These are phyloP conservation scores for Leptinotarsa texana DNA, from an alignment of 1,140 invertebrate species.

Conservation along the genomic window DNA sequence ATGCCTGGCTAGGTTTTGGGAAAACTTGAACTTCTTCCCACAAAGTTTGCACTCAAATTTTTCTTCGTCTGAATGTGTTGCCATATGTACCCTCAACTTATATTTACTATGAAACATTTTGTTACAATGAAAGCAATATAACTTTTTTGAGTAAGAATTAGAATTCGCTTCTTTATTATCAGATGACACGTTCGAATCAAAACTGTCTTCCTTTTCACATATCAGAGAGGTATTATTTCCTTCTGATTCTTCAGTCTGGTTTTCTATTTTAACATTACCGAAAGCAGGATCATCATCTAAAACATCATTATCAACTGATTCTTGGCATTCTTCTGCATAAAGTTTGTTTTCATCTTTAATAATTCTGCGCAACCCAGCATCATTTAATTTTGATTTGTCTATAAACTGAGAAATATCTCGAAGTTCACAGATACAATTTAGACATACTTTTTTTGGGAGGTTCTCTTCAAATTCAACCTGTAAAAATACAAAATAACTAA, in stretches of 20 bases:
- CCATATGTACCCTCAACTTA: constrained; percentile 32
- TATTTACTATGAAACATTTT: constrained; percentile 36
- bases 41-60: constrained; percentile 8
- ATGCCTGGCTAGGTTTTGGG: constrained; percentile 11
- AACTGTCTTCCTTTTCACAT: constrained; percentile 25
- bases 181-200: neutral
- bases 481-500: constrained; percentile 4
- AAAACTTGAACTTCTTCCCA: constrained; percentile 19
- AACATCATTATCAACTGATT: constrained; percentile 20
- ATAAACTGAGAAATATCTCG: constrained; percentile 34
- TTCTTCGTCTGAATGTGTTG: neutral
- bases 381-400: constrained; percentile 34
- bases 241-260: constrained; percentile 26
- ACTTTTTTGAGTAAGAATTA: neutral
- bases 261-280: constrained; percentile 27
- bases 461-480: constrained; percentile 30
- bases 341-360: constrained; percentile 30
- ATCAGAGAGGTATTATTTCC: neutral
- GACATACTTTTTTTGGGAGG: constrained; percentile 34
- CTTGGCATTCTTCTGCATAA: constrained; percentile 15
- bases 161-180: constrained; percentile 32
- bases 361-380: constrained; percentile 28
- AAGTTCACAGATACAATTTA: constrained; percentile 30
- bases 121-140: constrained; percentile 31
- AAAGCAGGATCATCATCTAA: neutral